Percentiles rank a stretch among this genome's conserved stretches.
Conservation (phyloP, 2,888 invertebrate species). For the Drosophila eohydei region DNA sequence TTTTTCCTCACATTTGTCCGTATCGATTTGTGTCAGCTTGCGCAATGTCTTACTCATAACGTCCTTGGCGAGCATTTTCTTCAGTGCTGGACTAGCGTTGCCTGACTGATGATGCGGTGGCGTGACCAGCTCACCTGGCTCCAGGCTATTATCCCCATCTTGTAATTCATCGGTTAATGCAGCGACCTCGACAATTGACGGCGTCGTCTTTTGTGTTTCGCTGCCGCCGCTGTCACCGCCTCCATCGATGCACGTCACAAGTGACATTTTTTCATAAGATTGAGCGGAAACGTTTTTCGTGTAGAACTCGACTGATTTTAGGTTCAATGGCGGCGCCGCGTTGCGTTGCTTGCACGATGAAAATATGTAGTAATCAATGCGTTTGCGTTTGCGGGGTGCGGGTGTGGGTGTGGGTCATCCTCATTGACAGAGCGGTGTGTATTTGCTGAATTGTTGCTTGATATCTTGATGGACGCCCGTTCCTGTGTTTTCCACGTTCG, state of each 20-base stretch:
- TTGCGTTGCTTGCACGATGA: constrained; percentile 43
- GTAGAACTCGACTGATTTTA: constrained; percentile 24
- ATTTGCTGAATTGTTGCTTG: constrained; percentile 28
- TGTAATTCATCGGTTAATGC: constrained; percentile 76
- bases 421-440: constrained; percentile 31
- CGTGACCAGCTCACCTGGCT: constrained; percentile 83
- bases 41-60: constrained; percentile 61
- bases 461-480: constrained; percentile 20
- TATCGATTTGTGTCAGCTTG: constrained; percentile 58
- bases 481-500: constrained; percentile 17
- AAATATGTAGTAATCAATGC: constrained; percentile 64
- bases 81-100: constrained; percentile 34
- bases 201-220: constrained; percentile 15
- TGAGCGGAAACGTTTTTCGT: constrained; percentile 13
- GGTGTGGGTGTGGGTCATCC: constrained; percentile 45
- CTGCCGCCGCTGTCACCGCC: constrained; percentile 1
- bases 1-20: constrained; percentile 60
- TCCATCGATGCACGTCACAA: constrained; percentile 14
- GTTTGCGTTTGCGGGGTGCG: constrained; percentile 44
- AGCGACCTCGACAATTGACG: constrained; percentile 40
- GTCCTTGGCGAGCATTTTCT: constrained; percentile 60
- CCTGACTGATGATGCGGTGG: constrained; percentile 73
- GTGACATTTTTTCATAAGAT: constrained; percentile 44
- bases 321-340: constrained; percentile 45
- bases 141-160: constrained; percentile 81